Evolutionary conservation across 2,888 invertebrate genomes (phyloP).

Genomic region (Leucoma salicis): DNA sequence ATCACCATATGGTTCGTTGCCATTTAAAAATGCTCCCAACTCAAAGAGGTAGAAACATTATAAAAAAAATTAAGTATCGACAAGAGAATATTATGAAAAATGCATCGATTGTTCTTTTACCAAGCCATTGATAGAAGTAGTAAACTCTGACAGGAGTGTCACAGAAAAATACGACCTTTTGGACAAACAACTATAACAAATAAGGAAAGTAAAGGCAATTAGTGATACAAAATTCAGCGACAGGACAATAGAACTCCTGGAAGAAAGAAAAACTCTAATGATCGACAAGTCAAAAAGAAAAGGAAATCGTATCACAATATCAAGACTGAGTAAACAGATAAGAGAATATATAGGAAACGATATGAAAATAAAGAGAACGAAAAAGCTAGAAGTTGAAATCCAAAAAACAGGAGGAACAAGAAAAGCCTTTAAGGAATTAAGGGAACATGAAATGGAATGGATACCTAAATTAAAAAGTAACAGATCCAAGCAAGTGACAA

Average conservation of each 20-base stretch:
- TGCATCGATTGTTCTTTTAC: slow-evolving; percentile 6
- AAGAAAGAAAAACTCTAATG: slow-evolving; percentile 1
- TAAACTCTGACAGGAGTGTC: slow-evolving; percentile 7
- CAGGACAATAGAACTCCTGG: background rate
- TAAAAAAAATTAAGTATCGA: background rate
- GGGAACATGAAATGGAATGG: slow-evolving; percentile 18
- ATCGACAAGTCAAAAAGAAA: background rate
- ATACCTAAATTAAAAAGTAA: slow-evolving; percentile 15
- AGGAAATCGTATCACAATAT: background rate
- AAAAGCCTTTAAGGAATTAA: slow-evolving; percentile 22
- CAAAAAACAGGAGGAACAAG: slow-evolving; percentile 10
- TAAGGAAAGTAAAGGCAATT: slow-evolving; percentile 1
- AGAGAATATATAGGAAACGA: slow-evolving; percentile 1
- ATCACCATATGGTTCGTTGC: slow-evolving; percentile 10
- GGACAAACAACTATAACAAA: slow-evolving; percentile 9
- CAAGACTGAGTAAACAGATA: background rate
- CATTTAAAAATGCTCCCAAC: background rate
- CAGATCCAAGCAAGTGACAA: background rate
- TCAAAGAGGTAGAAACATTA: background rate
- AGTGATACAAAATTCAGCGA: slow-evolving; percentile 4
- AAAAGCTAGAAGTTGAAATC: background rate
- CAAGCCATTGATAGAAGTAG: slow-evolving; percentile 10
- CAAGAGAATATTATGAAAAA: background rate
- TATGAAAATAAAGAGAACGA: slow-evolving; percentile 1
- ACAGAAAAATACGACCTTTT: slow-evolving; percentile 8